Base-by-base conservation (phyloP, 2,113 vertebrate genomes). In the Urocitellus parryii region DNA sequence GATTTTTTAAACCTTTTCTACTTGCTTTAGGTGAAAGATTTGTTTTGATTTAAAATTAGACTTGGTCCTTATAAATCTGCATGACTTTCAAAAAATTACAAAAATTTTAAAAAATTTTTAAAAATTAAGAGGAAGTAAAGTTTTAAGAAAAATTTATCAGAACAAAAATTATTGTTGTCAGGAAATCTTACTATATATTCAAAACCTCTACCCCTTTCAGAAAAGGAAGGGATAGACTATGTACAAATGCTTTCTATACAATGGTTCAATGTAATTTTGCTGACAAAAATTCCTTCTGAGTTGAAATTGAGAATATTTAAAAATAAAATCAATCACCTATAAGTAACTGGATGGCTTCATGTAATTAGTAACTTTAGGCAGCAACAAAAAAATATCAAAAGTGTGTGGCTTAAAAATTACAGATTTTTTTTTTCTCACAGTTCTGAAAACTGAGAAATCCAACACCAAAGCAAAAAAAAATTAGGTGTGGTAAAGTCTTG, bases 291-390 rank as follows among this genome's bases (percentile, higher is more conserved):
- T 95, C 5, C 1, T 72, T 89, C 56, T 42, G 18, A 72, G 37
- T 80, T 14, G 45, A 77, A 65, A 92, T 53, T 88, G 14, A 86
- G 18, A 77, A 34, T 81, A 51, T 92, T 70, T 56, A 79, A 68
- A 88, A 90, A 82, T 68, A 92, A 94, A 95, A 65, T 39, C 27
- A 87, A 37, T 42, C 78, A 12, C 34, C 48, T 68, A 20, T 67
- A 81, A 51, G 16, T 8, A 27, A 5, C 29, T 79, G 34, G 37
- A 61, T 91, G 65, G 9, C 4, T 95, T 70, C 45, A 20, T 80
- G 45, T 76, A 65, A 80, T 37, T 45, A 87, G 32, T 53, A 14
- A 4, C 16, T n/a, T 24, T 16, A 48, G 27, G 11, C 12, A 29
- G 42, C 34, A 42, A 53, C 14, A 79, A 85, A 8, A 58, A 45